Percentiles rank a stretch among this genome's conserved stretches.
phyloP scores from a whole-genome alignment of 2,888 invertebrate species.

The Escarpia spicata region DNA sequence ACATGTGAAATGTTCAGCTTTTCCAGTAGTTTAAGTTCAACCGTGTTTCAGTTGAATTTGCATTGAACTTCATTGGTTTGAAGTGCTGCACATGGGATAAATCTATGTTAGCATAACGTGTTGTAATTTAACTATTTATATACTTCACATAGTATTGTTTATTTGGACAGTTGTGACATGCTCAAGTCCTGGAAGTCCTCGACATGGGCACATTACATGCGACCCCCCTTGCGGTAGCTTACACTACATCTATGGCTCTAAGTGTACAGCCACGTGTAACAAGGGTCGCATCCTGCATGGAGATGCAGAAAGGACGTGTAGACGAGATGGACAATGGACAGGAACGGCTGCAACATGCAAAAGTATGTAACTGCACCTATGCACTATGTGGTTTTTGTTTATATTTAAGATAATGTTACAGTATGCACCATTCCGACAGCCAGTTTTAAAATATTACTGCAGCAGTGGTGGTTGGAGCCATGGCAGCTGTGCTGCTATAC shows the following conservation, averaged over 20 bases:
- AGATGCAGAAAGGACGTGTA: background rate
- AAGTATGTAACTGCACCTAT: background rate
- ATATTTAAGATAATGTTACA: too few relatives aligned
- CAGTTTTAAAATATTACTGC: too few relatives aligned
- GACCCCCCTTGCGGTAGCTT: background rate
- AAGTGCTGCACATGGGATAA: too few relatives aligned
- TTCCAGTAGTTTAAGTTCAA: too few relatives aligned
- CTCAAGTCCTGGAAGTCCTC: background rate
- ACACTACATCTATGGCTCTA: background rate
- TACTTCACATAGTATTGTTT: background rate
- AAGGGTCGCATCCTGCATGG: background rate
- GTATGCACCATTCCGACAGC: too few relatives aligned
- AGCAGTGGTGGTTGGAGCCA: too few relatives aligned
- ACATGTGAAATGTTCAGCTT: too few relatives aligned
- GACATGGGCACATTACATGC: background rate
- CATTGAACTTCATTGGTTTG: too few relatives aligned
- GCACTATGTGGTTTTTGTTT: background rate
- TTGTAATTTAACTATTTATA: too few relatives aligned
- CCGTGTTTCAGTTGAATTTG: too few relatives aligned
- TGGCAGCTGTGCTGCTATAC: too few relatives aligned
- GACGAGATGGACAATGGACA: background rate
- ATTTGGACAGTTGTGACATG: background rate
- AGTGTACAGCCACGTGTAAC: background rate
- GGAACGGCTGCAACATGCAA: background rate
- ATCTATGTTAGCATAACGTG: too few relatives aligned